Percentiles rank a stretch among this genome's conserved stretches.
These are phyloP conservation scores for Zygothrica quintamaculata DNA, from an alignment of 2,888 invertebrate species.

Conservation along the genomic window DNA sequence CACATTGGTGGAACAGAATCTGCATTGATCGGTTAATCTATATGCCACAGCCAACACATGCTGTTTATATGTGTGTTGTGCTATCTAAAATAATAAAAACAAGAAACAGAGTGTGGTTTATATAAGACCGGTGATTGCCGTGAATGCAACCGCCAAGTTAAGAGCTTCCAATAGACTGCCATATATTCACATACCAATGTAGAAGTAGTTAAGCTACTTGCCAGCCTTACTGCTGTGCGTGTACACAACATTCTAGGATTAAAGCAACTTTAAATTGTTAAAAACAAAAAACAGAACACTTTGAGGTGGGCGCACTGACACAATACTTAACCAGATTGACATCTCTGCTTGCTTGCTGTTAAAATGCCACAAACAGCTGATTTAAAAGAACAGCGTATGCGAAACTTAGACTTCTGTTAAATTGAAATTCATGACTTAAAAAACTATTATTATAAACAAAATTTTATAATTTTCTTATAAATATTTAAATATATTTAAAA, in stretches of 20 bases:
- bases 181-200: constrained; percentile 58
- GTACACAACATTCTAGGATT: constrained; percentile 71
- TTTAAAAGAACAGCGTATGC: background rate
- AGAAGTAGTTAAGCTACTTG: constrained; percentile 40
- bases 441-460: too few species aligned
- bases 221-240: constrained; percentile 58
- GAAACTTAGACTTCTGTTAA: too few species aligned
- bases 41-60: constrained; percentile 10
- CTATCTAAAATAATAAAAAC: constrained; percentile 45
- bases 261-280: constrained; percentile 33
- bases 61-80: constrained; percentile 50
- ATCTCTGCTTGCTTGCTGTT: constrained; percentile 17
- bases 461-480: too few species aligned
- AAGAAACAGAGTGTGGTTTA: constrained; percentile 63
- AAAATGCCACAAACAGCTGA: constrained; percentile 30
- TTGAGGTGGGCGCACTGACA: background rate
- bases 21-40: constrained; percentile 15
- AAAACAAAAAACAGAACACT: constrained; percentile 35
- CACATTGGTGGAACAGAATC: constrained; percentile 61
- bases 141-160: background rate
- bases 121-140: constrained; percentile 67
- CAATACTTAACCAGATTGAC: background rate
- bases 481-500: too few species aligned
- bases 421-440: too few species aligned
- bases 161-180: background rate